These are phyloP conservation scores for Heterodera carotae DNA, from an alignment of 1,140 invertebrate genomes.

Conservation along the genomic window DNA sequence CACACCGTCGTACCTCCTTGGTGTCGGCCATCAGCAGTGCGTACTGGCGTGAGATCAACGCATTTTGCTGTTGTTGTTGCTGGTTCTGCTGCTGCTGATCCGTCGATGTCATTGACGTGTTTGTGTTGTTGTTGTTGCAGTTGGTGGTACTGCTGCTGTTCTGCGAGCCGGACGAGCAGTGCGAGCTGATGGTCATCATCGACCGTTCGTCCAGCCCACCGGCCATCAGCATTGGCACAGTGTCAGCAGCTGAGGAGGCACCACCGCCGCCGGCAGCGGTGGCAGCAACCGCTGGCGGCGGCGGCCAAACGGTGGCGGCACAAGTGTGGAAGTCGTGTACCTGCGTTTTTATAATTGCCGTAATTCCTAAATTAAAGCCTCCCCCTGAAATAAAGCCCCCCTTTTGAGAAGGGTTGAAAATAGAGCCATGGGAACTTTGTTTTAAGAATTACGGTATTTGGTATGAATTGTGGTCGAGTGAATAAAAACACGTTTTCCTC, in stretches of 20 bases:
- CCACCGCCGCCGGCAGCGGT: too few relatives aligned
- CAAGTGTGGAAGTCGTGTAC: slow-evolving; percentile 44
- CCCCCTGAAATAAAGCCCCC: too few relatives aligned
- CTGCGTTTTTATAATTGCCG: neutral
- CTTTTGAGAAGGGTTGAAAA: too few relatives aligned
- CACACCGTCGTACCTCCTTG: slow-evolving; percentile 36
- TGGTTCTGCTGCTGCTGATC: neutral
- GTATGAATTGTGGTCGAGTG: too few relatives aligned
- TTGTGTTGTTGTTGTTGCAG: slow-evolving; percentile 4
- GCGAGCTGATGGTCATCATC: slow-evolving; percentile 43
- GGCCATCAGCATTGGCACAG: neutral
- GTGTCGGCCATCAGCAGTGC: slow-evolving; percentile 64
- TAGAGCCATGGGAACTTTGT: too few relatives aligned
- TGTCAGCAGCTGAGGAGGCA: neutral
- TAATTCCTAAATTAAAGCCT: too few relatives aligned
- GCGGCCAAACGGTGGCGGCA: neutral
- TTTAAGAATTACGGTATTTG: too few relatives aligned
- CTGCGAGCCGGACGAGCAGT: slow-evolving; percentile 32
- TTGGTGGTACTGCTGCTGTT: neutral
- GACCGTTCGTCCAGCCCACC: neutral
- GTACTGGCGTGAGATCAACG: slow-evolving; percentile 50
- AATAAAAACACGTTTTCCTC: too few relatives aligned
- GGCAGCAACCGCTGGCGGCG: neutral
- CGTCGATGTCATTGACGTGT: too few relatives aligned
- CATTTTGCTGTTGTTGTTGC: slow-evolving; percentile 13